Evolutionary conservation across 2,797 vertebrate species (phyloP).

Genomic region (Dendrocincla fuliginosa): DNA sequence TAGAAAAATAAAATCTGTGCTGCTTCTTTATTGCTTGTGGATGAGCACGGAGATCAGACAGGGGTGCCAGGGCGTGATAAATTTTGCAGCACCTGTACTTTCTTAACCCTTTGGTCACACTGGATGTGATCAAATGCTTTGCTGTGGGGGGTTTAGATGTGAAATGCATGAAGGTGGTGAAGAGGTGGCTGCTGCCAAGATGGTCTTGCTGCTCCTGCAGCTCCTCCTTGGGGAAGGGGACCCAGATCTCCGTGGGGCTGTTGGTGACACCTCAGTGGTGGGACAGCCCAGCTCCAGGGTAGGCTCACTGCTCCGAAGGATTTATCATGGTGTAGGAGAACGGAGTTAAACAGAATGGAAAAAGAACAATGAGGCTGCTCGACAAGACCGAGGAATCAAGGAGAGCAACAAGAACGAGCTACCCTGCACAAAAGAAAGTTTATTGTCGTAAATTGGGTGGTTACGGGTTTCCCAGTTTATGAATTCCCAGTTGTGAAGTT

Average conservation of each 20-base stretch:
- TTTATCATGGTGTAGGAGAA: not conserved
- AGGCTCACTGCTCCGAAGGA: accelerated
- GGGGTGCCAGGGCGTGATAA: not conserved
- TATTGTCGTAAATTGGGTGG: too few species aligned
- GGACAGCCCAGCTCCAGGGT: not conserved
- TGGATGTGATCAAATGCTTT: not conserved
- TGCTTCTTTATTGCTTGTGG: not conserved
- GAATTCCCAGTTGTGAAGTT: too few species aligned
- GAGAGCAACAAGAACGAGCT: too few species aligned
- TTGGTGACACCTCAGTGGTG: not conserved
- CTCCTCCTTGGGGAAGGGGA: accelerated
- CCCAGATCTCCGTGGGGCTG: not conserved
- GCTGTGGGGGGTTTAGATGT: not conserved
- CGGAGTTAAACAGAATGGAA: too few species aligned
- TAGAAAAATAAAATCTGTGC: not conserved
- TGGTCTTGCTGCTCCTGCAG: not conserved
- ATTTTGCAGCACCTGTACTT: not conserved
- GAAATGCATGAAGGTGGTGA: not conserved
- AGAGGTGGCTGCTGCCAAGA: accelerated
- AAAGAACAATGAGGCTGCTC: too few species aligned
- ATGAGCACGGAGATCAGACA: not conserved
- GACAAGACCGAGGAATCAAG: too few species aligned
- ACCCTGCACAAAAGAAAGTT: too few species aligned
- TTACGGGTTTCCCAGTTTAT: too few species aligned
- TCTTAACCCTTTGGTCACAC: not conserved